Percentiles rank a stretch among this genome's conserved stretches.
Conservation (phyloP, 2,113 vertebrate species). For the Grammomys dolichurus region DNA sequence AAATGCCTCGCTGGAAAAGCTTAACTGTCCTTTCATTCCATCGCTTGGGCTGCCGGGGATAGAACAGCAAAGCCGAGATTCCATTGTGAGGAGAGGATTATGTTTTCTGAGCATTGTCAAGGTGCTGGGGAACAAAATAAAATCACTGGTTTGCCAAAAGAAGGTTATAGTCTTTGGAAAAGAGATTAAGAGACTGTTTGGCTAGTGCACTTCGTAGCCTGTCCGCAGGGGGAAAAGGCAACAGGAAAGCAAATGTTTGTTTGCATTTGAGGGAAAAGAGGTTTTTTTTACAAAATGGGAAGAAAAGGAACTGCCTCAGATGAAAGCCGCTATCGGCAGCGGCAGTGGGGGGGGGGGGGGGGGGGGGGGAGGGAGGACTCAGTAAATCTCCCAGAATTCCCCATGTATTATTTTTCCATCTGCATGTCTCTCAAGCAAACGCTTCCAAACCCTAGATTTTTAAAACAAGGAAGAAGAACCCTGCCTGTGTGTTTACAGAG, state of each 20-base stretch:
- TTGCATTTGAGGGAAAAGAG: neutral
- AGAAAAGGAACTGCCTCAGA: neutral
- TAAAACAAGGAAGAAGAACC: neutral
- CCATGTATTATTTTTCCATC: neutral
- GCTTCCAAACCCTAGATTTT: neutral
- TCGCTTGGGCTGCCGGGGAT: neutral
- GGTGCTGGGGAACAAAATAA: constrained; percentile 64
- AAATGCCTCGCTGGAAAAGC: constrained; percentile 70
- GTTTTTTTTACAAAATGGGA: neutral
- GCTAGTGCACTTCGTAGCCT: neutral
- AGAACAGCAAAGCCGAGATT: constrained; percentile 56
- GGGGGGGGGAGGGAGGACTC: no score
- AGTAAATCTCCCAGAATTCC: neutral
- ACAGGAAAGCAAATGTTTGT: constrained; percentile 37
- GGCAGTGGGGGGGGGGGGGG: no score
- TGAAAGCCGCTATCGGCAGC: neutral
- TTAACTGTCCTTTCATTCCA: constrained; percentile 66
- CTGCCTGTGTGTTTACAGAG: neutral
- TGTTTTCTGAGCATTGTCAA: constrained; percentile 71
- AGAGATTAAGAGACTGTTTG: constrained; percentile 57
- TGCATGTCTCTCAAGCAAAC: neutral
- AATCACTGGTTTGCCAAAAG: constrained; percentile 53
- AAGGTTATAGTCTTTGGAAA: constrained; percentile 56
- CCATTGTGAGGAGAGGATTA: constrained; percentile 54
- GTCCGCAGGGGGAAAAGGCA: constrained; percentile 5